Base-by-base conservation (phyloP, 2,888 invertebrate genomes). In the Eupithecia subumbrata region DNA sequence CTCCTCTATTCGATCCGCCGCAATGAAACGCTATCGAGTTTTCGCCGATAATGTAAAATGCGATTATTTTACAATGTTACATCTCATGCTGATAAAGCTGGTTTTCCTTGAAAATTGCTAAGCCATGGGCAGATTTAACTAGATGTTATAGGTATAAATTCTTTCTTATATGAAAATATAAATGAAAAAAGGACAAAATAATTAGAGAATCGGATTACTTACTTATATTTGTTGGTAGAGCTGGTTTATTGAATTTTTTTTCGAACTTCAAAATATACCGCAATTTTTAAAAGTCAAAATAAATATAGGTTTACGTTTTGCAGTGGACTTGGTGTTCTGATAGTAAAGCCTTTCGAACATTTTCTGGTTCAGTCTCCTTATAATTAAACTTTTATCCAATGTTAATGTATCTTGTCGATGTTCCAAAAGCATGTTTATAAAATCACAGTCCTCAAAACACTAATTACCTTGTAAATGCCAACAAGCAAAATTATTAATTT, bases 1-100 rank as follows among this genome's bases (percentile, higher is more conserved):
- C 72, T 37, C 68, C 14, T 43, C 34, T 69, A 72, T 72, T 74
- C 30, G 12, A 82, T 84, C 85, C 78, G 84, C 83, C 82, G 83
- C 82, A 82, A 84, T 84, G 85, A 83, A 87, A 87, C 85, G 83
- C 80, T 83, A 86, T 85, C 83, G 81, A 81, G 84, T 85, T 89
- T 89, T 88, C 84, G 87, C 88, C 72, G 80, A 79, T 80, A 78
- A 79, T 77, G 67, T 40, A 72, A 72, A 76, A 78, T 76, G 40
- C 25, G 25, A 64, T 8, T 72, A 43, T 37, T 56, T 18, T 72
- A 48, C 69, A n/a, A 71, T 73, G 73, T 45, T 72, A 76, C 72
- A 79, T 60, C 43, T 69, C 30, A 56, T 9, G 22, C 71, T 69
- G 76, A 76, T 48, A 71, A 66, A 74, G 74, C 74, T 40, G 69